Conservation (phyloP, 2,888 invertebrate genomes). For the Apamea monoglypha region DNA sequence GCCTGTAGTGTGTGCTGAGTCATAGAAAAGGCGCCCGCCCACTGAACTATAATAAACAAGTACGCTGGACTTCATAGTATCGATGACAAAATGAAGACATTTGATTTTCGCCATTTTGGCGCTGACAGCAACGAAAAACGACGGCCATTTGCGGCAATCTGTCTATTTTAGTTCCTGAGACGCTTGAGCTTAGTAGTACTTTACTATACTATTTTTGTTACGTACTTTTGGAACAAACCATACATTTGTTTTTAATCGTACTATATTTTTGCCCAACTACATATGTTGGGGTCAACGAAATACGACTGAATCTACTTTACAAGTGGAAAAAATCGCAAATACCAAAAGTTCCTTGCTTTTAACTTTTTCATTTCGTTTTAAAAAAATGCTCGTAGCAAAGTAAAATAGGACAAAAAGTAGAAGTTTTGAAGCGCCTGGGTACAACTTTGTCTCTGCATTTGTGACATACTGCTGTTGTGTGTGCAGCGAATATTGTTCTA, state of each 20-base stretch:
- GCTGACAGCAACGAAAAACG: too few relatives aligned
- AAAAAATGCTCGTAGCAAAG: conserved; percentile 49
- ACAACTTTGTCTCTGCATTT: conserved; percentile 56
- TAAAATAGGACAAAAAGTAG: conserved; percentile 51
- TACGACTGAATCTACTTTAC: conserved; percentile 5
- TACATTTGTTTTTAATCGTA: conserved; percentile 10
- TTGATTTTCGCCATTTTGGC: too few relatives aligned
- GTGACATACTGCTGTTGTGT: conserved; percentile 49
- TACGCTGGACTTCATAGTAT: too few relatives aligned
- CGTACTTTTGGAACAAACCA: not conserved
- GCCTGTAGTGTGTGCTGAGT: not conserved
- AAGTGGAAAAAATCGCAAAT: conserved; percentile 40
- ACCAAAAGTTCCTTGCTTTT: conserved; percentile 30
- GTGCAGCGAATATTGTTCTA: not conserved
- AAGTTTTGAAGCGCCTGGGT: conserved; percentile 53
- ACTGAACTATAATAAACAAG: too few relatives aligned
- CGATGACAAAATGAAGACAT: too few relatives aligned
- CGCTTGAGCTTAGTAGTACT: too few relatives aligned
- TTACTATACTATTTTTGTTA: too few relatives aligned
- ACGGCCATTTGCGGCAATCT: too few relatives aligned
- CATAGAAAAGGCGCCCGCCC: not conserved
- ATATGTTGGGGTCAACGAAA: not conserved
- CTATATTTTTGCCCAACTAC: not conserved
- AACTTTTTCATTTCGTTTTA: conserved; percentile 51
- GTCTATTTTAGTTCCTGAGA: too few relatives aligned